Percentiles rank a stretch among this genome's conserved stretches.
These are phyloP conservation scores for Drosophila lacicola DNA, from an alignment of 2,888 invertebrate species.

Conservation along the genomic window DNA sequence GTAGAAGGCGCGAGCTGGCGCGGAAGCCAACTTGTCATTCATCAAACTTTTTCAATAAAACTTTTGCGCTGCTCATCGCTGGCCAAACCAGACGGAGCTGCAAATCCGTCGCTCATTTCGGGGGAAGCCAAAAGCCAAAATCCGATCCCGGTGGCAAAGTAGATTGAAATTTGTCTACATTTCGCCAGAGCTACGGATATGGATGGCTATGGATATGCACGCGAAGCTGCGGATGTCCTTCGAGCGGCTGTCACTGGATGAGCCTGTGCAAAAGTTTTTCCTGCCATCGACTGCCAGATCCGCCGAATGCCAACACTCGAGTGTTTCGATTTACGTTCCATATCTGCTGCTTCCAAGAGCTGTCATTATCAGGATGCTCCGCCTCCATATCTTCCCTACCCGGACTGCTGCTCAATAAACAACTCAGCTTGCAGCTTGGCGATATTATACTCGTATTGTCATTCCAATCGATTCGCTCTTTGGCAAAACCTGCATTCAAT, in stretches of 20 bases:
- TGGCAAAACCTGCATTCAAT: conserved; percentile 35
- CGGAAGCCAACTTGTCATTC: conserved; percentile 66
- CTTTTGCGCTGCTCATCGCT: conserved; percentile 56
- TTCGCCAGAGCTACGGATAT: conserved; percentile 11
- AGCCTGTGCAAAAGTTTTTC: conserved; percentile 44
- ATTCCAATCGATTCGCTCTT: conserved; percentile 47
- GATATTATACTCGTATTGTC: conserved; percentile 31
- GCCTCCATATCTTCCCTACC: neutral
- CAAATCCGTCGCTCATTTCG: conserved; percentile 54
- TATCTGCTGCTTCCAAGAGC: conserved; percentile 16
- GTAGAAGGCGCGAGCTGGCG: neutral
- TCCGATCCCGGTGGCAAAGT: conserved; percentile 27
- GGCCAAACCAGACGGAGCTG: conserved; percentile 45
- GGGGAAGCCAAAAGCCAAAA: conserved; percentile 25
- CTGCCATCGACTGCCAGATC: conserved; percentile 18
- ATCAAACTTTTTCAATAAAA: conserved; percentile 80
- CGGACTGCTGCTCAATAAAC: neutral
- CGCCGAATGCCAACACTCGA: conserved; percentile 28
- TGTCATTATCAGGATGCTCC: conserved; percentile 45
- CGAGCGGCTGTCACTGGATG: conserved; percentile 1
- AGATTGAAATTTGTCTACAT: conserved; percentile 39
- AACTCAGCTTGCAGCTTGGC: conserved; percentile 12
- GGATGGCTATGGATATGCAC: conserved; percentile 4
- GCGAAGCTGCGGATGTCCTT: conserved; percentile 9
- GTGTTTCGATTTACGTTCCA: conserved; percentile 38